Evolutionary conservation across 2,888 invertebrate species (phyloP), one percentile per base, ranked within the genome.

Genomic region (Keiferia lycopersicella): DNA sequence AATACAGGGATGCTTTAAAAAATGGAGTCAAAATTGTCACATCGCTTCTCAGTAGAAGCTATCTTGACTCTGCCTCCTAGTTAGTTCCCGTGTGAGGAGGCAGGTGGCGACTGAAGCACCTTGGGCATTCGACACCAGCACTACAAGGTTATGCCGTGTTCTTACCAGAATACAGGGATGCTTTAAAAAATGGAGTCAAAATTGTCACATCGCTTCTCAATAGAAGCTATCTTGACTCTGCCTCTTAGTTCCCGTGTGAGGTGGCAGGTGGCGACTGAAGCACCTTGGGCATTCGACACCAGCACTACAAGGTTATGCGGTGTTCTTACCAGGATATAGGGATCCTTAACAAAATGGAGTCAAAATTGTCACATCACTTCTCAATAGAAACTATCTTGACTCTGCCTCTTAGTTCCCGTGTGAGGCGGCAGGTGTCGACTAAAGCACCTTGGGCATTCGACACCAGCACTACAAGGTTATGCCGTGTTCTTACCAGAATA

Each of bases 361-460:
- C 56, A 56, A 56, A 56, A 30, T 30, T 56, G 34, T 56, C 56
- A 22, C 56, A 26, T 22, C 26, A 26, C 41, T 41, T 20, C 11
- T 14, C 22, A 7, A 11, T 45, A 20, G 41, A 4, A 12, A 12
- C 18, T 11, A 1, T 11, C 10, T 11, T 22, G 2, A 18, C 20
- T 20, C 51, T 51, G 22, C 14, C 41, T 41, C 41, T 2, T 45
- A 78, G 79, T 78, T 80, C 78, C 73, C 79, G 80, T 83, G 84
- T 66, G 84, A 84, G 79, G 71, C 73, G 76, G 71, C 86, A 87
- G 86, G 85, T 87, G 87, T 22, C 71, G 74, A 69, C 62, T 56
- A 65, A 63, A 62, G 65, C 67, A 65, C 72, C 68, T 70, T 66
- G 66, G 64, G 65, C 60, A 61, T 41, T 71, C 75, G 71, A 73